Base-by-base conservation (phyloP, 2,888 invertebrate species). In the Unio delphinus region DNA sequence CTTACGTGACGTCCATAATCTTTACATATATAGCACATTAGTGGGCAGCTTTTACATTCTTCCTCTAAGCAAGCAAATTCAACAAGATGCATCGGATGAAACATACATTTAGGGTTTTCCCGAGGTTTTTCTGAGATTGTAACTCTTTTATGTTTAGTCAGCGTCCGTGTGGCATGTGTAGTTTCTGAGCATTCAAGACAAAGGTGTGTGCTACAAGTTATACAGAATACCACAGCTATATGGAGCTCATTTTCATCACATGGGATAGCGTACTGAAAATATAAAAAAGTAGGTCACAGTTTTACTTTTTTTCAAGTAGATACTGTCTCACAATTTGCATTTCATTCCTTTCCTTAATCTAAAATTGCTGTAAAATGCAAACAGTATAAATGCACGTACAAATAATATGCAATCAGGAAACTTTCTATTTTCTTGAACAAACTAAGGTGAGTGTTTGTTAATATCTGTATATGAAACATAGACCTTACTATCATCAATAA, bases 1-100 rank as follows among this genome's bases (percentile, higher is more conserved):
- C 90, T 90, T 76, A 91, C 91, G 82, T 92, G 92, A 56, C 92
- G 86, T 3, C 92, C 92, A 79, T 92, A 92, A 80, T 92, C 92
- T 80, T 92, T 92, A 84, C 92, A 92, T 54, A 92, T 90, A 83
- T 92, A 92, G 78, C 92, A 92, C 92, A 92, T 92, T 54, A 92
- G 86, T n/a, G 91, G 91, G 34, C 89, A 87, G 58, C 88, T 88
- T 72, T 91, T 90, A 80, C 92, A 92, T 34, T 90, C 91, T 34
- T 92, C 91, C 78, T 92, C 92, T 61, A 92, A 87, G 73, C 92
- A 92, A 8, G 91, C 91, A 82, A 92, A 92, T 80, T 92, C 92
- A 3, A 92, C 92, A 17, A 91, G 87, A 76, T 92, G 92, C 66
- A 91, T 91, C 2, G 91, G 90, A 78, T 92, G 92, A 68, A 90